Percentiles rank a stretch among this genome's conserved stretches.
Evolutionary conservation across 2,797 vertebrate species (phyloP).

Genomic region (Enteromius afrohamiltoni): DNA sequence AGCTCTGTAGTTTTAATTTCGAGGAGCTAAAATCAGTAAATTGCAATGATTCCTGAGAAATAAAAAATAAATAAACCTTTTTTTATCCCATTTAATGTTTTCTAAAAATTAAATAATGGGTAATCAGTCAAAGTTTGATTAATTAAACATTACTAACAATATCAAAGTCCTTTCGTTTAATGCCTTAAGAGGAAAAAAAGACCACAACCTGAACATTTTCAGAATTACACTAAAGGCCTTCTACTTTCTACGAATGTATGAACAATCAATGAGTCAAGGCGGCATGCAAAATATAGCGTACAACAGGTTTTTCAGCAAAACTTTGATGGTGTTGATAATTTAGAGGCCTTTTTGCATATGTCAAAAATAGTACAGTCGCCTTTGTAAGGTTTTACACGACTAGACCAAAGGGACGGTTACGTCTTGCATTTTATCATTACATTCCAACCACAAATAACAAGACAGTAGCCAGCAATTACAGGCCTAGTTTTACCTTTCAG

Average conservation of each 20-base stretch:
- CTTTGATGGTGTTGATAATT: neutral
- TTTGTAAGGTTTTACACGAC: neutral
- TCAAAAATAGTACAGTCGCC: neutral
- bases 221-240: neutral
- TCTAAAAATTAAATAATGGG: neutral
- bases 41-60: neutral
- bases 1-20: neutral
- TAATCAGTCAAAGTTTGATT: neutral
- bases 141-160: neutral
- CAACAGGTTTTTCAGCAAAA: neutral
- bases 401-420: neutral
- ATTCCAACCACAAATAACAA: slow-evolving; percentile 1
- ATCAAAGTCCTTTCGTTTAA: neutral
- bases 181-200: neutral
- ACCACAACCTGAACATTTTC: neutral
- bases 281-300: neutral
- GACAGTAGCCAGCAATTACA: neutral
- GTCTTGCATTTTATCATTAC: neutral
- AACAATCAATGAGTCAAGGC: neutral
- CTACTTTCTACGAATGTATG: neutral
- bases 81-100: neutral
- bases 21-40: neutral
- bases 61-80: neutral
- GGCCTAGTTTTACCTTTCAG: slow-evolving; percentile 5
- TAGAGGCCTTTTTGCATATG: neutral